Evolutionary conservation across 2,113 vertebrate species (phyloP).

Genomic region (Pteropus alecto): DNA sequence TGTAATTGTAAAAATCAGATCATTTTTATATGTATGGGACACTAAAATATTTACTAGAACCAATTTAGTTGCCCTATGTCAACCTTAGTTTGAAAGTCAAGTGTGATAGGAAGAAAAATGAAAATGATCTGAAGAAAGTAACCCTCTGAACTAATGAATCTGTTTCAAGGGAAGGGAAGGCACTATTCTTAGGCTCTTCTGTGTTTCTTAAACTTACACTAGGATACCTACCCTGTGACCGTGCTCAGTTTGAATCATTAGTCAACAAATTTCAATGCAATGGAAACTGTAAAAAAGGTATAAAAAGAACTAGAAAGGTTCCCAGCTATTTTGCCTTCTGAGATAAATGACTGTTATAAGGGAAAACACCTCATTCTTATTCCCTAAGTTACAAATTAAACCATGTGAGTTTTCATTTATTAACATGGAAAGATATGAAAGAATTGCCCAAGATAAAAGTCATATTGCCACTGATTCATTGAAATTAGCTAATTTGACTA

Average conservation of each 20-base stretch:
- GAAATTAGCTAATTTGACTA: constrained; percentile 55
- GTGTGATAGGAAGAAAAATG: not conserved
- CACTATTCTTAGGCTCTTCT: not conserved
- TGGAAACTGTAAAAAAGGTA: not conserved
- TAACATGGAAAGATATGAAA: constrained; percentile 40
- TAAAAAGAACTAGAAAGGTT: not conserved
- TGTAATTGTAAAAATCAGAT: not conserved
- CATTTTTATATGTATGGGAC: not conserved
- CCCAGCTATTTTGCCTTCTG: constrained; percentile 28
- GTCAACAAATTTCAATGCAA: constrained; percentile 25
- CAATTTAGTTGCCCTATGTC: not conserved
- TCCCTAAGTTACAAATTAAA: constrained; percentile 48
- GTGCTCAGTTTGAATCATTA: not conserved
- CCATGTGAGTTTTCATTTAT: constrained; percentile 40
- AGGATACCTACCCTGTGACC: not conserved
- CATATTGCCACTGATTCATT: constrained; percentile 40
- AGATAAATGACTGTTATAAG: constrained; percentile 36
- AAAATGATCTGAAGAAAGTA: not conserved
- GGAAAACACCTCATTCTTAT: not conserved
- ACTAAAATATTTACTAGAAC: constrained; percentile 17
- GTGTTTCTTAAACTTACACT: not conserved
- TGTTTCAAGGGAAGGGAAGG: constrained; percentile 5
- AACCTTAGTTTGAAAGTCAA: constrained; percentile 26
- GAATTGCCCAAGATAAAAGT: constrained; percentile 49
- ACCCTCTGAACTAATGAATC: not conserved